Evolutionary conservation across 2,797 vertebrate genomes (phyloP).

Genomic region (Crenichthys baileyi): DNA sequence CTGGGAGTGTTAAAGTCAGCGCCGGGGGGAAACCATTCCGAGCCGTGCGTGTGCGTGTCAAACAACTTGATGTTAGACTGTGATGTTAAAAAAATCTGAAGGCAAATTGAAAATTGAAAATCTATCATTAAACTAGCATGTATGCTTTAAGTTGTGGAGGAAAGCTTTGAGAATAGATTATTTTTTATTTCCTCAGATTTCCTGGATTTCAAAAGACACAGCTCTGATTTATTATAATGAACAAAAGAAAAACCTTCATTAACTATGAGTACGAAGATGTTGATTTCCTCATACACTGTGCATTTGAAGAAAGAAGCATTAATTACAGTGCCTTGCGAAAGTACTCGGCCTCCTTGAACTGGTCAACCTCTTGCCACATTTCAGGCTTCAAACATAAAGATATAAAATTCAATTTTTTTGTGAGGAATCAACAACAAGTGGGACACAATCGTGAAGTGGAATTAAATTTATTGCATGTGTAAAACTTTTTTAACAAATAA

Average conservation of each 20-base stretch:
- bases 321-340: too few relatives aligned
- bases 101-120: background rate
- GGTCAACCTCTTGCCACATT: too few relatives aligned
- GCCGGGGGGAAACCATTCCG: constrained; percentile 11
- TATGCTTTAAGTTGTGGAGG: background rate
- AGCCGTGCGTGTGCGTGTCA: constrained; percentile 23
- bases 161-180: background rate
- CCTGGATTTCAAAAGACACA: background rate
- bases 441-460: too few relatives aligned
- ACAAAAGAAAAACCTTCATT: background rate
- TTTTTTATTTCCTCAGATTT: constrained; percentile 1
- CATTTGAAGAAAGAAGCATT: background rate
- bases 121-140: background rate
- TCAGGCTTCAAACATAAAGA: too few relatives aligned
- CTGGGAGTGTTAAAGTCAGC: constrained; percentile 22
- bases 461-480: too few relatives aligned
- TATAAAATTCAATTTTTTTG: too few relatives aligned
- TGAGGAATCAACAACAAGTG: too few relatives aligned
- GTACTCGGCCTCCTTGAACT: too few relatives aligned
- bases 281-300: background rate
- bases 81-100: background rate
- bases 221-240: background rate
- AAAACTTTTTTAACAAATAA: too few relatives aligned
- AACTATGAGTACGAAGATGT: background rate
- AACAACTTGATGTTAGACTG: constrained; percentile 17